Percentiles rank a stretch among this genome's conserved stretches.
phyloP scores from a whole-genome alignment of 2,888 invertebrate genomes.

The Chaetoderma sp. region DNA sequence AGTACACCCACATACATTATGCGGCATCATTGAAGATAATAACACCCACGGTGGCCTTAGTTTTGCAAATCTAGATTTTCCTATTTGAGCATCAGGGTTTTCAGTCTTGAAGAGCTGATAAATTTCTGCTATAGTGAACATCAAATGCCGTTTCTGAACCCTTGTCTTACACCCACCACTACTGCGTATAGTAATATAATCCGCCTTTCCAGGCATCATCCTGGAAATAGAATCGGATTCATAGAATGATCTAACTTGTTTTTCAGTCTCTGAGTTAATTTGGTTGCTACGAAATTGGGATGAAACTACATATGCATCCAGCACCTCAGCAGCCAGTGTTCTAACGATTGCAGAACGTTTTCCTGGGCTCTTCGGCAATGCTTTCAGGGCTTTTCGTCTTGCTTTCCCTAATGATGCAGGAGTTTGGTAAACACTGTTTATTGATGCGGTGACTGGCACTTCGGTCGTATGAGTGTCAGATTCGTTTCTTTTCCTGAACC shows the following conservation, averaged over 20 bases:
- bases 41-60: constrained; percentile 16
- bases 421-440: neutral
- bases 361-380: neutral
- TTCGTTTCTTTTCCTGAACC: neutral
- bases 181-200: neutral
- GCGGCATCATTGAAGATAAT: constrained; percentile 1
- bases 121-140: constrained; percentile 12
- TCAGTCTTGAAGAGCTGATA: constrained; percentile 5
- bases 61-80: constrained; percentile 17
- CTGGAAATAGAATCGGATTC: neutral
- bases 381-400: neutral
- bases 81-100: neutral
- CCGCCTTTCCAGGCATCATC: constrained; percentile 15
- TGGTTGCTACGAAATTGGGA: too few relatives aligned
- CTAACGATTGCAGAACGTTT: neutral
- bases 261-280: too few relatives aligned
- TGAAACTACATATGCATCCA: too few relatives aligned
- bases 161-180: neutral
- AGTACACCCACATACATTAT: constrained; percentile 18
- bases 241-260: too few relatives aligned
- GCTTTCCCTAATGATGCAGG: constrained; percentile 3
- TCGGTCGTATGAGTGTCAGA: too few relatives aligned
- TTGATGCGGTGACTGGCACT: neutral
- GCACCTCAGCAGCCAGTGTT: neutral
- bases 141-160: constrained; percentile 13